These are phyloP conservation scores for Prinia subflava DNA, from an alignment of 2,113 vertebrate genomes.

Conservation along the genomic window DNA sequence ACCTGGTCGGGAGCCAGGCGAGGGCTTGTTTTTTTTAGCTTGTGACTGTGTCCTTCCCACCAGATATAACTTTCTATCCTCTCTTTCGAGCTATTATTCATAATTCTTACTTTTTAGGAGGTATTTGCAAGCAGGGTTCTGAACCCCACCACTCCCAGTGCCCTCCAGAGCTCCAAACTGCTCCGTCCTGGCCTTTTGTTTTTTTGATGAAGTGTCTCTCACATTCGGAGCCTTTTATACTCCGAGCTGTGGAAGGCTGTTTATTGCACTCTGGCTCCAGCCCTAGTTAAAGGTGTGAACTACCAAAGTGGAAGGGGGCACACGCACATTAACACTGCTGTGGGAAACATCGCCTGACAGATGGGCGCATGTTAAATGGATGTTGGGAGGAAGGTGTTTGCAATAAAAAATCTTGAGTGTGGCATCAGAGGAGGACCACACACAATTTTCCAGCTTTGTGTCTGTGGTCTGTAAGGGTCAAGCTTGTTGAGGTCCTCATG, in stretches of 20 bases:
- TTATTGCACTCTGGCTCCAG: constrained; percentile 58
- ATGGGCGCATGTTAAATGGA: constrained; percentile 55
- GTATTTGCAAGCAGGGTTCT: background rate
- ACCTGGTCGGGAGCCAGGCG: background rate
- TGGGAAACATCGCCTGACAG: constrained; percentile 51
- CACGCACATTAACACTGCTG: constrained; percentile 45
- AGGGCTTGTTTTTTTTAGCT: background rate
- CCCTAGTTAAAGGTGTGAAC: constrained; percentile 60
- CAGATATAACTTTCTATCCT: background rate
- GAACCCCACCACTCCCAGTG: background rate
- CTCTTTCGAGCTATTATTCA: background rate
- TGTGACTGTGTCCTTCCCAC: background rate
- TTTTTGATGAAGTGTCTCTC: constrained; percentile 55
- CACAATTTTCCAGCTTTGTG: constrained; percentile 23
- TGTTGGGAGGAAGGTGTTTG: constrained; percentile 63
- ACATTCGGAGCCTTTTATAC: constrained; percentile 51
- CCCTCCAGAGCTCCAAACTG: background rate
- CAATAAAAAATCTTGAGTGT: constrained; percentile 49
- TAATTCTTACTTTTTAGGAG: background rate
- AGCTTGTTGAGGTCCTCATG: background rate
- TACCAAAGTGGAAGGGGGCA: constrained; percentile 52
- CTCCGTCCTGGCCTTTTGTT: background rate
- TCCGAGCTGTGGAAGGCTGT: constrained; percentile 53
- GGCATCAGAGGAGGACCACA: constrained; percentile 62
- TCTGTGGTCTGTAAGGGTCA: background rate